Evolutionary conservation across 2,797 vertebrate species (phyloP), one percentile per base, ranked within the genome.

Genomic region (Lagodon rhomboides): DNA sequence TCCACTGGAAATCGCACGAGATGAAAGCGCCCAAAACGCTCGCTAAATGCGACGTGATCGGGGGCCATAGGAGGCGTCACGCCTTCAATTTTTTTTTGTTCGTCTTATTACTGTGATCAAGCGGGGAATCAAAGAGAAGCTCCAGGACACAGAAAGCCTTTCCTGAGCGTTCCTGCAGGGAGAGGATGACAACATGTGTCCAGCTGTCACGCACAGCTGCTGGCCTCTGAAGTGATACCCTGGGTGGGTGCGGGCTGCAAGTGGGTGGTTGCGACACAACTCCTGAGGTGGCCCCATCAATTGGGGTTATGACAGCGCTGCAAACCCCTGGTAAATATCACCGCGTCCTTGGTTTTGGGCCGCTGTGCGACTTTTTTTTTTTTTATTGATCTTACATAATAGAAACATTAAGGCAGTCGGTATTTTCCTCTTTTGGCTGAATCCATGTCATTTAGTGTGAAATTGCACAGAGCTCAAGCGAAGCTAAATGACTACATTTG

Each of bases 151-250:
- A 63, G 76, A 80, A 50, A 73, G 83, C 43, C 68, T 84, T 73
- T 84, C 76, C 78, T 59, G 44, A 23, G 70, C 77, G 2, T 83
- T 89, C 80, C 87, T 73, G 82, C 68, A 30, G 82, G 47, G 82
- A 84, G 58, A 78, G 73, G 65, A 84, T n/a, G 68, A 51, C 84
- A 90, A 92, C 88, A 89, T 80, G 88, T 88, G 89, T 91, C 92
- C 89, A 91, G 90, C 93, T 95, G 93, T 93, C 89, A 88, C 73
- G 44, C 85, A 13, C 86, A 90, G 92, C 85, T 88, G 90, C 79
- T 15, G 80, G 86, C 75, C 87, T 92, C 86, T 93, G 86, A 94
- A 86, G 86, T 61, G 71, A 80, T 34, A 60, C 81, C 61, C 85
- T 59, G 80, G 85, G 86, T 74, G 83, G 79, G 72, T 85, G 85